phyloP scores from a whole-genome alignment of 2,113 vertebrate species.

The Actinemys pallida region DNA sequence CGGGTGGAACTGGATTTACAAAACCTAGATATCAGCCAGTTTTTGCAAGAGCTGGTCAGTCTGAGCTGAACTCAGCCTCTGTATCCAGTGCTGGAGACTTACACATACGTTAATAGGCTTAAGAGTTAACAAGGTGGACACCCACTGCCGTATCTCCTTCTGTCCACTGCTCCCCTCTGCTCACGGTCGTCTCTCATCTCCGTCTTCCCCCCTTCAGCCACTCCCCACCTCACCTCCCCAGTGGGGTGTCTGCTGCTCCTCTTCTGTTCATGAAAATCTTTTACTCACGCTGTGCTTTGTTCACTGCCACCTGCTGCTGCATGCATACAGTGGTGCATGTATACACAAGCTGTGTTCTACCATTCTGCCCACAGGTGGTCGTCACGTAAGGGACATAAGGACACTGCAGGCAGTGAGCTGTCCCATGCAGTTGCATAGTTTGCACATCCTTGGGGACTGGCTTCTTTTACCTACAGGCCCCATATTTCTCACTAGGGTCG shows the following conservation, averaged over 20 bases:
- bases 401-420: background rate
- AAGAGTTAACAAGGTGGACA: background rate
- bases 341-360: background rate
- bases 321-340: background rate
- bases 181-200: background rate
- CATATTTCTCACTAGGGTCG: background rate
- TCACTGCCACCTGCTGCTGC: background rate
- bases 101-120: background rate
- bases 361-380: background rate
- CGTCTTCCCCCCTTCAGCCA: background rate
- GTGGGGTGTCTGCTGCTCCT: background rate
- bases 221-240: background rate
- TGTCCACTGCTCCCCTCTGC: background rate
- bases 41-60: background rate
- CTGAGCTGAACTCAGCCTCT: background rate
- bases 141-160: background rate
- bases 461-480: background rate
- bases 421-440: background rate
- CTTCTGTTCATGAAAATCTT: background rate
- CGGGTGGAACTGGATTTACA: background rate
- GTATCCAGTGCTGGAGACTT: background rate
- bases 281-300: background rate
- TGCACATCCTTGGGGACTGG: background rate
- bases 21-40: background rate
- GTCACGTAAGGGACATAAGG: background rate